Percentiles rank a stretch among this genome's conserved stretches.
phyloP scores from a whole-genome alignment of 2,113 vertebrate genomes.

The Psettodes erumei region DNA sequence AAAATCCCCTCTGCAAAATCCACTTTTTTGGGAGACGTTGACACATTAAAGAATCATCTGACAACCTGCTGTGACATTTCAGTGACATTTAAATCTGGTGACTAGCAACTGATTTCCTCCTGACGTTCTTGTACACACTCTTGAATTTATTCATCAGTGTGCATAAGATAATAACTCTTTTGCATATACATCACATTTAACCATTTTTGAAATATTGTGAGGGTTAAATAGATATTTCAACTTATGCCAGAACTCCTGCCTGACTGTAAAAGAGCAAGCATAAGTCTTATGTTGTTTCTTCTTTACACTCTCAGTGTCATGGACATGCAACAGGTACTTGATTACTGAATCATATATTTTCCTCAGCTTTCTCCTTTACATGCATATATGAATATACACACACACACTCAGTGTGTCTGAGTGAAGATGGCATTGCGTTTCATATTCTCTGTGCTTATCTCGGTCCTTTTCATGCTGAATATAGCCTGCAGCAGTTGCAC shows the following conservation, averaged over 20 bases:
- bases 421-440: conserved; percentile 14
- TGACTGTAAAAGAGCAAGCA: no score
- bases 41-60: background rate
- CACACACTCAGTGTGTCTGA: background rate
- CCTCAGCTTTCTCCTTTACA: conserved; percentile 16
- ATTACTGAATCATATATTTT: conserved; percentile 47
- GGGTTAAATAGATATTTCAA: background rate
- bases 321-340: conserved; percentile 41
- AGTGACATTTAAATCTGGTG: conserved; percentile 1
- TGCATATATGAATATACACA: conserved; percentile 9
- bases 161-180: conserved; percentile 19
- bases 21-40: background rate
- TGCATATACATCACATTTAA: conserved; percentile 10
- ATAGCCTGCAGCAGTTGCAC: conserved; percentile 29
- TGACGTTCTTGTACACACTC: conserved; percentile 5
- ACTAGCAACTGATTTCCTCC: conserved; percentile 7
- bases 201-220: background rate
- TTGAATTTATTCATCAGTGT: conserved; percentile 19
- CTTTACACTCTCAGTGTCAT: conserved; percentile 22
- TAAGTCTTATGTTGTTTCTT: no score
- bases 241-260: conserved; percentile 10
- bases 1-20: background rate
- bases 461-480: conserved; percentile 13
- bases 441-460: background rate
- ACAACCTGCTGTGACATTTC: conserved; percentile 20